Conservation (phyloP, 2,113 vertebrate genomes). For the Brevimyrus niger region DNA sequence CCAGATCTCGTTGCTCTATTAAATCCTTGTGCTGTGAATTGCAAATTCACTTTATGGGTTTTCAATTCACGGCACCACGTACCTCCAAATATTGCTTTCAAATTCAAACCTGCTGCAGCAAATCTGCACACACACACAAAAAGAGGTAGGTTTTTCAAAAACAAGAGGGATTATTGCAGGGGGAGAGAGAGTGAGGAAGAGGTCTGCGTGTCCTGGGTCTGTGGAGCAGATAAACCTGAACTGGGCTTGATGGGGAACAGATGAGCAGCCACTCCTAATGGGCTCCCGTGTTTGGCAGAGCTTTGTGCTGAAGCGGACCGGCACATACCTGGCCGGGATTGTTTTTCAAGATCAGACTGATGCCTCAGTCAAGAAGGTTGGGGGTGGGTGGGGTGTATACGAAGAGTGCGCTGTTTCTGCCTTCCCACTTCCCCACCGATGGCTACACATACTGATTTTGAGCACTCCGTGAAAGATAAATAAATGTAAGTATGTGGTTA, state of each 20-base stretch:
- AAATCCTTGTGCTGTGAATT: slow-evolving; percentile 24
- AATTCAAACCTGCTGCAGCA: slow-evolving; percentile 32
- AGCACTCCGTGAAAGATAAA: background rate
- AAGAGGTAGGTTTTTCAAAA: slow-evolving; percentile 15
- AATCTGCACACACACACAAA: background rate
- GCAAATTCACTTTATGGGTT: slow-evolving; percentile 34
- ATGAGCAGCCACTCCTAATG: slow-evolving; percentile 37
- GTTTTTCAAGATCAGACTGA: background rate
- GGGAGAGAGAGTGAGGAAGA: slow-evolving; percentile 19
- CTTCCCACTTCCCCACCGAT: too few relatives aligned
- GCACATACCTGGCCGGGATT: background rate
- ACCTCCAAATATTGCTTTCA: slow-evolving; percentile 26
- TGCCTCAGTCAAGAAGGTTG: background rate
- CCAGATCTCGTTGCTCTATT: slow-evolving; percentile 14
- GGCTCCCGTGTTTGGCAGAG: slow-evolving; percentile 34
- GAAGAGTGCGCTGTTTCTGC: background rate
- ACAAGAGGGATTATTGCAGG: slow-evolving; percentile 12
- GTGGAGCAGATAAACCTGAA: slow-evolving; percentile 37
- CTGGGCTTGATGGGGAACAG: slow-evolving; percentile 39
- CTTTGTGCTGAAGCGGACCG: slow-evolving; percentile 20
- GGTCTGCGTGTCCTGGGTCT: slow-evolving; percentile 11
- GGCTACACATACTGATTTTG: background rate
- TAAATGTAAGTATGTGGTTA: background rate
- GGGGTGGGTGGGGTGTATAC: background rate
- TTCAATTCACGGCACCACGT: slow-evolving; percentile 15